phyloP scores from a whole-genome alignment of 64 coral and sea anemone species.

The Astreopora myriophthalma region DNA sequence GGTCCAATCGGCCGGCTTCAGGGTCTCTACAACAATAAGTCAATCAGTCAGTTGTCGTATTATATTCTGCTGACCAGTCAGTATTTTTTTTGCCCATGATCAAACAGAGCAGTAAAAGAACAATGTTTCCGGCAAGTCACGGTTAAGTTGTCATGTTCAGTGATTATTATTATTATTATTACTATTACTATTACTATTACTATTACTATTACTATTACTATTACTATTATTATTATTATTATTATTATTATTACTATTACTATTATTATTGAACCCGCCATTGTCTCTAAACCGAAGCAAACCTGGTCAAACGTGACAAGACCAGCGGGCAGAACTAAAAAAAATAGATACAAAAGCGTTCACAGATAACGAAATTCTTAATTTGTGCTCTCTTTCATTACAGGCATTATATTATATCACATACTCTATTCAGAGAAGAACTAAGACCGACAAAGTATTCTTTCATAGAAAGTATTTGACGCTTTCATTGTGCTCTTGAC shows the following conservation, averaged over 20 bases:
- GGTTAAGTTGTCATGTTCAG: neutral
- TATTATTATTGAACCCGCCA: neutral
- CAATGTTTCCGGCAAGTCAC: neutral
- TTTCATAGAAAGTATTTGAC: neutral
- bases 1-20: too few relatives aligned
- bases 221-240: too few relatives aligned
- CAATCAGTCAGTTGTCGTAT: too few relatives aligned
- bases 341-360: neutral
- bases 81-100: too few relatives aligned
- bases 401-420: neutral
- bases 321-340: neutral
- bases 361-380: slow-evolving; percentile 3
- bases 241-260: too few relatives aligned
- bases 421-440: neutral
- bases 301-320: neutral
- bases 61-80: too few relatives aligned
- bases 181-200: too few relatives aligned
- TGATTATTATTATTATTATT: neutral
- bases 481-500: neutral
- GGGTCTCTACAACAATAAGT: too few relatives aligned
- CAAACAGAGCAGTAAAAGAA: too few relatives aligned
- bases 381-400: neutral
- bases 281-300: neutral
- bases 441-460: neutral
- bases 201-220: too few relatives aligned